A percentile compares a stretch with the other conserved stretches of the same genome.
These are phyloP conservation scores for Spodoptera exigua DNA, from an alignment of 2,888 invertebrate genomes.

Conservation along the genomic window DNA sequence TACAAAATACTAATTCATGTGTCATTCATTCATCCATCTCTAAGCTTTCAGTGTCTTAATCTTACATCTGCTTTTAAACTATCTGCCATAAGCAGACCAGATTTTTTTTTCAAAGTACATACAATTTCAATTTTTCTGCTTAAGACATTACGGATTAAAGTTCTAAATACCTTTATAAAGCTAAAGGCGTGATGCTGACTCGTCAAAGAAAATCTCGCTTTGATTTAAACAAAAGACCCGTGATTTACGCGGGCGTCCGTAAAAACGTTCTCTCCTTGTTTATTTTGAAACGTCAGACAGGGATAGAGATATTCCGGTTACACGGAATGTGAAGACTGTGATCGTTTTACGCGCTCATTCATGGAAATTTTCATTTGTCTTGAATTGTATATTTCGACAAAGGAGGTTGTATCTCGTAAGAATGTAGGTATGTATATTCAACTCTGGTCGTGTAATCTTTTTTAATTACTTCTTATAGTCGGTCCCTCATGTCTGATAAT, in stretches of 20 bases:
- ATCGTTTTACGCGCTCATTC: constrained; percentile 30
- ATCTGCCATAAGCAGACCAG: no score
- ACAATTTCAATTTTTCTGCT: background rate
- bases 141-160: constrained; percentile 14
- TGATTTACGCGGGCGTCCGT: constrained; percentile 50
- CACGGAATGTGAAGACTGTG: constrained; percentile 23
- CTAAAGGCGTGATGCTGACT: constrained; percentile 30
- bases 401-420: no score
- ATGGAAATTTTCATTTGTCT: background rate
- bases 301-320: constrained; percentile 42
- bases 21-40: no score
- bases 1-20: no score
- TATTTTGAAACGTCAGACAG: constrained; percentile 40
- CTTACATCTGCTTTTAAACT: no score
- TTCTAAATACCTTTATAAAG: constrained; percentile 26
- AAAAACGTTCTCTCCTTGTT: constrained; percentile 49
- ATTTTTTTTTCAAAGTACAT: background rate
- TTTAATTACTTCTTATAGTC: no score
- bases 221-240: constrained; percentile 55
- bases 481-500: no score
- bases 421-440: no score
- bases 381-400: background rate
- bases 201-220: constrained; percentile 54
- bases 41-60: no score
- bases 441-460: no score